Base-by-base conservation (phyloP, 2,113 vertebrate species). In the Gasterosteus nipponicus region DNA sequence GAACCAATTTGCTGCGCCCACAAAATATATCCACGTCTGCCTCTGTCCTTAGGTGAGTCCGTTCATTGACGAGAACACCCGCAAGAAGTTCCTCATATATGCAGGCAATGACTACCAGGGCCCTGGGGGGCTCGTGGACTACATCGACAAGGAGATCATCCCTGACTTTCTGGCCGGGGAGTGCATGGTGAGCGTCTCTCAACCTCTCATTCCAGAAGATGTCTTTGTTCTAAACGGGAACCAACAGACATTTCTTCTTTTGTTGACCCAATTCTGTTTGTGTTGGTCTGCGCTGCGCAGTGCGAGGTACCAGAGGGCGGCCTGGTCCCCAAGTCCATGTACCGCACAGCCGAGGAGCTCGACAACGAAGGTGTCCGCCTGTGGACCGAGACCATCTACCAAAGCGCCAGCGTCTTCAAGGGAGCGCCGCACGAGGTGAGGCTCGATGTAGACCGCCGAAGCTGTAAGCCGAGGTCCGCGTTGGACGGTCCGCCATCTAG, bases 31-130 rank as follows among this genome's bases (percentile, higher is more conserved):
- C 9, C 4, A 58, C 38, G 2, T 38, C 0, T 72, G n/a, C 62
- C 11, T 72, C 18, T 76, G n/a, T 14, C 47, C 41, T 42, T 69
- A 99, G 98, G 97, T 99, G 64, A 99, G 97, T 82, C 98, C 96
- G 0, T 99, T 99, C 82, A 99, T 99, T 29, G 97, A 99, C 69
- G 98, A 99, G 90, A 99, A 99, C 90, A 99, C 97, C 44, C 93
- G 97, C 53, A 97, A 97, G 89, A 99, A 99, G 81, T 98, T 98
- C 89, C 95, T 99, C 59, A 98, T 99, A 87, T 99, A 99, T 65
- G 97, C 97, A n/a, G 98, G 97, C 42, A 99, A 99, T 56, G 97
- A 99, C 90, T 99, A 99, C 90, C 97, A 99, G 89, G 97, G 96
- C 22, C 95, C 97, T 3, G 97, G 97, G 0, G 97, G 97, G n/a